phyloP scores from a whole-genome alignment of 2,888 invertebrate species.

The Callyntrura guangdongensis region DNA sequence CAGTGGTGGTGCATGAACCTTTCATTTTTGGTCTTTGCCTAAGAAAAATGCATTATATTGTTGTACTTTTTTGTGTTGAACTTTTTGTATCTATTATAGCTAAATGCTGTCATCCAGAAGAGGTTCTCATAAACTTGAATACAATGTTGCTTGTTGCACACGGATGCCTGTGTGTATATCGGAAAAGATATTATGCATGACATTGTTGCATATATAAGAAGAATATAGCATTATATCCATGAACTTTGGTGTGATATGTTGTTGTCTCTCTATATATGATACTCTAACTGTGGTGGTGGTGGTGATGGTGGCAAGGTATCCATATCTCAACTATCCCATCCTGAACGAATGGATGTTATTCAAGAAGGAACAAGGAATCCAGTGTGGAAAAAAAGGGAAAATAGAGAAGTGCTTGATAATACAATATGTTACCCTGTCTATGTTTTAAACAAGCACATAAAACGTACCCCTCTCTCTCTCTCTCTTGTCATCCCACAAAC shows the following conservation, averaged over 20 bases:
- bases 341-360: conserved; percentile 53
- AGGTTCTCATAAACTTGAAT: conserved; percentile 61
- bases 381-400: conserved; percentile 4
- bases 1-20: conserved; percentile 62
- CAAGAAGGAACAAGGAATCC: conserved; percentile 41
- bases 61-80: conserved; percentile 31
- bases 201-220: conserved; percentile 14
- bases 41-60: conserved; percentile 35
- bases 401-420: background rate
- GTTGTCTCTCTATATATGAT: conserved; percentile 49
- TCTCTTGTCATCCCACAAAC: background rate
- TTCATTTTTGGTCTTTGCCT: conserved; percentile 42
- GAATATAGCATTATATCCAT: conserved; percentile 30
- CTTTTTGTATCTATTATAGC: conserved; percentile 31
- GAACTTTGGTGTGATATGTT: conserved; percentile 56
- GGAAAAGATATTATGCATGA: conserved; percentile 6
- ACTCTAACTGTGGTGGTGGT: conserved; percentile 52
- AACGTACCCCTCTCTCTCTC: background rate
- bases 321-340: conserved; percentile 55
- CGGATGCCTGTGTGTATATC: background rate
- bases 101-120: conserved; percentile 67
- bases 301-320: conserved; percentile 65
- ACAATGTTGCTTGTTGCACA: conserved; percentile 38
- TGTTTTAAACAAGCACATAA: background rate
- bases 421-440: conserved; percentile 17